These are phyloP conservation scores for Syngnathus rostellatus DNA, from an alignment of 2,797 vertebrate species.

Conservation along the genomic window DNA sequence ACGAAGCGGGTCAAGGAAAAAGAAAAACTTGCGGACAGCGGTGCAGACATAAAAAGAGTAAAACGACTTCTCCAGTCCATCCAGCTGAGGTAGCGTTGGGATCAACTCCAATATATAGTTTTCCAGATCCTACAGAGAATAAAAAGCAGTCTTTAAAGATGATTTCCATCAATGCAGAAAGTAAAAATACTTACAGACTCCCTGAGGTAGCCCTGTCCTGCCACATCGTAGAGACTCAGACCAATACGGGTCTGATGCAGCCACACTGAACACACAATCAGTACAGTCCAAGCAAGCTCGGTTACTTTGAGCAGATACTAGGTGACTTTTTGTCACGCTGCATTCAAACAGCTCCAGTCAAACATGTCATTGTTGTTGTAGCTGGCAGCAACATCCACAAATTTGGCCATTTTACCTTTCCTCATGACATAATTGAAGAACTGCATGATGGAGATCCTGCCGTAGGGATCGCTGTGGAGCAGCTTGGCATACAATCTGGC, in stretches of 20 bases:
- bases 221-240: slow-evolving; percentile 94
- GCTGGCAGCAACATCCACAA: not conserved
- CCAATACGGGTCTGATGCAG: slow-evolving; percentile 97
- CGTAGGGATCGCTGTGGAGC: slow-evolving; percentile 86
- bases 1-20: slow-evolving; percentile 94
- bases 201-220: slow-evolving; percentile 92
- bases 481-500: slow-evolving; percentile 93
- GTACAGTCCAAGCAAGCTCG: too few relatives aligned
- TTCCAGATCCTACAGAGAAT: slow-evolving; percentile 82
- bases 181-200: slow-evolving; percentile 80
- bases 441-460: slow-evolving; percentile 97
- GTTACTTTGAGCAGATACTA: too few relatives aligned
- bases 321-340: not conserved
- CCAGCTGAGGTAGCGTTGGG: slow-evolving; percentile 92
- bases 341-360: not conserved
- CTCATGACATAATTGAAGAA: slow-evolving; percentile 99
- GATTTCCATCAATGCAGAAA: not conserved
- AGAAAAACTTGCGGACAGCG: slow-evolving; percentile 96
- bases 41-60: slow-evolving; percentile 98
- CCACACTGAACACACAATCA: slow-evolving; percentile 75
- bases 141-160: too few relatives aligned
- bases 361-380: not conserved
- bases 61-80: slow-evolving; percentile 98
- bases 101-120: slow-evolving; percentile 98
- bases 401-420: slow-evolving; percentile 73